A percentile compares a stretch with the other conserved stretches of the same genome.
Conservation (phyloP, 2,797 vertebrate genomes). For the Pogoniulus pusillus region DNA sequence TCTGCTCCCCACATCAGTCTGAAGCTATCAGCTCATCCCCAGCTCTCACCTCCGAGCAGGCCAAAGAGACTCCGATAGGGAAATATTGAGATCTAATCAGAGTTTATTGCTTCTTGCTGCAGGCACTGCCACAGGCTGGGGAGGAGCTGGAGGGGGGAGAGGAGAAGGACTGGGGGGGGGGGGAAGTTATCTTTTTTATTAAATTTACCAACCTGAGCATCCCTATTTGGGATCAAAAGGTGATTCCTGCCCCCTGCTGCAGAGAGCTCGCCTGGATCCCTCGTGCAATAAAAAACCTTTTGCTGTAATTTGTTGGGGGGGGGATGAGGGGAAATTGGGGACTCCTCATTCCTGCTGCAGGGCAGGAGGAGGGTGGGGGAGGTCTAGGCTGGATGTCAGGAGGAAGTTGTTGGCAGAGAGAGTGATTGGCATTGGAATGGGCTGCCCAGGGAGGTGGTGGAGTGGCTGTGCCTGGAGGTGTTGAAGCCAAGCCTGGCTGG, state of each 20-base stretch:
- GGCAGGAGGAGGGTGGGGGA: not conserved
- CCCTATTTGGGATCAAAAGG: conserved; percentile 80
- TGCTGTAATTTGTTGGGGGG: conserved; percentile 80
- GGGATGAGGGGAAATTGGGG: conserved; percentile 44
- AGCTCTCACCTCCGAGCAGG: conserved; percentile 54
- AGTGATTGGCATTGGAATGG: no score
- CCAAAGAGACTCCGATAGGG: conserved; percentile 49
- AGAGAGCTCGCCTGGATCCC: conserved; percentile 51
- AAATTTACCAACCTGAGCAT: conserved; percentile 82
- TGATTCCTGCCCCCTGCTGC: conserved; percentile 68
- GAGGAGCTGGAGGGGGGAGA: no score
- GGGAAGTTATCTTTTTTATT: conserved; percentile 81
- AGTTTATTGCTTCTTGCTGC: conserved; percentile 89
- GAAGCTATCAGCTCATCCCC: conserved; percentile 62
- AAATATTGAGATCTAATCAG: conserved; percentile 84
- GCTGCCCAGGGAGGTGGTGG: no score
- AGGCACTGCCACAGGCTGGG: conserved; percentile 59
- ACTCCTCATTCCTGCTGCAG: conserved; percentile 71
- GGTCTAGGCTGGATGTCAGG: no score
- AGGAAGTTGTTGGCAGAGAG: no score
- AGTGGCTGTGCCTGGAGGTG: no score
- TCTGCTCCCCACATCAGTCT: conserved; percentile 64
- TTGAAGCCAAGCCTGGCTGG: no score
- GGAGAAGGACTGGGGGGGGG: no score
- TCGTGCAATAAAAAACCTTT: conserved; percentile 87